These are phyloP conservation scores for Pholis gunnellus DNA, from an alignment of 2,113 vertebrate genomes.

Conservation along the genomic window DNA sequence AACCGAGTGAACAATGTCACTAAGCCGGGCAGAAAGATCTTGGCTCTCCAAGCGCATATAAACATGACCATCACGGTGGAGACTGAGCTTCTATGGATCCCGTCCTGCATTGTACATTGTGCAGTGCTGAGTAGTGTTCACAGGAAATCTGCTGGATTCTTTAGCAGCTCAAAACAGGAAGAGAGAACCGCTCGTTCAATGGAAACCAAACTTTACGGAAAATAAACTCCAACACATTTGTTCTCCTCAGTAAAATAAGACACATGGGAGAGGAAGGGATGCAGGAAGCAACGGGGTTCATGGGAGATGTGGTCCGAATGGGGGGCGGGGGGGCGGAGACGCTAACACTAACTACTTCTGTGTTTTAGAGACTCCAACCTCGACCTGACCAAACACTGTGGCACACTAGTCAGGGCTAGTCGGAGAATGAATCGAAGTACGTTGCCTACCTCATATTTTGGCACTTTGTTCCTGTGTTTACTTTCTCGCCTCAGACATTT, in stretches of 20 bases:
- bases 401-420: not conserved
- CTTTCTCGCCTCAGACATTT: not conserved
- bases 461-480: not conserved
- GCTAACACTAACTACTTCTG: not conserved
- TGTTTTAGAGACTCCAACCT: not conserved
- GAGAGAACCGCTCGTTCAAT: not conserved
- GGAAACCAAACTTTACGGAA: constrained; percentile 12
- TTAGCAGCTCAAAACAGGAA: constrained; percentile 55
- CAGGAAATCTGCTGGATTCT: constrained; percentile 50
- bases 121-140: not conserved
- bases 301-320: constrained; percentile 1
- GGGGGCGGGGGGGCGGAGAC: not conserved
- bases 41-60: not conserved
- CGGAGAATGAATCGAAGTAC: not conserved
- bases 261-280: not conserved
- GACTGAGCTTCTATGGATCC: not conserved
- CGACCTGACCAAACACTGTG: not conserved
- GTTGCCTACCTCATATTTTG: too few species aligned
- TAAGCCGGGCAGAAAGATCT: constrained; percentile 23
- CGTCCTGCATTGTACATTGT: not conserved
- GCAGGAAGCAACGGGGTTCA: not conserved
- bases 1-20: constrained; percentile 33
- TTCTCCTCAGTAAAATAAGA: constrained; percentile 10
- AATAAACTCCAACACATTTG: not conserved
- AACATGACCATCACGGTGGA: constrained; percentile 23